Percentiles rank a stretch among this genome's conserved stretches.
phyloP scores from a whole-genome alignment of 2,113 vertebrate genomes.

The Rhegmatorhina hoffmannsi region DNA sequence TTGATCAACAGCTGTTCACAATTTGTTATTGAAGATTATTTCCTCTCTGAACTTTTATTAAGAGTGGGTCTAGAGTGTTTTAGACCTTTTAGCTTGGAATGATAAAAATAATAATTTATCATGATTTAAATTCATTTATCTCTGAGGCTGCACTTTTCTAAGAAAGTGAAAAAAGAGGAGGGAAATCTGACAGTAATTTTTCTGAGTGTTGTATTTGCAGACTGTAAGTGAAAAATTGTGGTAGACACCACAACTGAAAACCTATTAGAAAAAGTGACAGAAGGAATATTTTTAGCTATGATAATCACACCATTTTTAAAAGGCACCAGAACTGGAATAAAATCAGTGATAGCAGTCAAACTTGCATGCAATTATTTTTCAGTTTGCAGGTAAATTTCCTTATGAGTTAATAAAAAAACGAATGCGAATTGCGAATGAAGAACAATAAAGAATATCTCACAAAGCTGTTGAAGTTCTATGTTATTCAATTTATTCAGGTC shows the following conservation, averaged over 20 bases:
- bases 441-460: not conserved
- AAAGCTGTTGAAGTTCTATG: not conserved
- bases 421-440: not conserved
- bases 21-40: conserved; percentile 26
- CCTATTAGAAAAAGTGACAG: not conserved
- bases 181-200: not conserved
- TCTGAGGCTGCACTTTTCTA: not conserved
- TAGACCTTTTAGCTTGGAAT: conserved; percentile 5
- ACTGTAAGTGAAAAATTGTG: not conserved
- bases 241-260: not conserved
- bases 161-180: not conserved
- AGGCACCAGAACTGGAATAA: not conserved
- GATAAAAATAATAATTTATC: conserved; percentile 31
- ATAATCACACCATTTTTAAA: not conserved
- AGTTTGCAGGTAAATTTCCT: not conserved
- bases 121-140: not conserved
- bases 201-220: not conserved
- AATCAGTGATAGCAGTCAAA: not conserved
- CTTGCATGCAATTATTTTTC: not conserved
- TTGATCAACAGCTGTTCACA: conserved; percentile 56
- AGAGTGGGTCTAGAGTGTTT: not conserved
- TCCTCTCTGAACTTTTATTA: conserved; percentile 18
- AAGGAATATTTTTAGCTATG: not conserved
- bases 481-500: not conserved
- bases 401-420: not conserved